Percentiles rank a stretch among this genome's conserved stretches.
Evolutionary conservation across 1,140 invertebrate species (phyloP).

Genomic region (Asbolus verrucosus): DNA sequence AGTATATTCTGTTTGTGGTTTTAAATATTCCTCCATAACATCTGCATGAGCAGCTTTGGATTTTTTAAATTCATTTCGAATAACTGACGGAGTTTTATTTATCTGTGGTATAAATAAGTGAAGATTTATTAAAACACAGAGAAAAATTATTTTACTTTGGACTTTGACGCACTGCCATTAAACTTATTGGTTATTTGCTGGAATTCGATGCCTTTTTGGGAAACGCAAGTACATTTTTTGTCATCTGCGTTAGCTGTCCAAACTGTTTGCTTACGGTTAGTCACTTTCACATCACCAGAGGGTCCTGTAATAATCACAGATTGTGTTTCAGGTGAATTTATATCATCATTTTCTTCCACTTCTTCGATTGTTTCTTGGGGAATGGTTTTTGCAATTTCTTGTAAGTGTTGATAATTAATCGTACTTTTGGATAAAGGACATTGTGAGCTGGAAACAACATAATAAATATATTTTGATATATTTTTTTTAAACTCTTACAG

Average conservation of each 20-base stretch:
- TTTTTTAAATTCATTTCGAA: constrained; percentile 8
- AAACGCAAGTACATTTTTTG: constrained; percentile 59
- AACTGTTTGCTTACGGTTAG: constrained; percentile 46
- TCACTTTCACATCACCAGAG: constrained; percentile 57
- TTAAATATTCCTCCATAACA: constrained; percentile 10
- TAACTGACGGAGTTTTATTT: background rate
- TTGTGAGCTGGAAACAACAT: constrained; percentile 40
- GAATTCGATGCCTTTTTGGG: constrained; percentile 51
- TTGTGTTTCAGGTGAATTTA: constrained; percentile 41
- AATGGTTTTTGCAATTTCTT: constrained; percentile 61
- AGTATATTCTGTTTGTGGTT: constrained; percentile 23
- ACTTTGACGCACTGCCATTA: constrained; percentile 43
- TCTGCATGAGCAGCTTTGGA: background rate
- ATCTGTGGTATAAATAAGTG: background rate
- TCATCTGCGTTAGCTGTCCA: constrained; percentile 54
- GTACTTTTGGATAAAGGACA: constrained; percentile 59
- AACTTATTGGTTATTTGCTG: constrained; percentile 58
- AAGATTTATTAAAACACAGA: background rate
- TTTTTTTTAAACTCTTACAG: constrained; percentile 25
- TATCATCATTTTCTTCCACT: constrained; percentile 47
- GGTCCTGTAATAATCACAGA: constrained; percentile 47
- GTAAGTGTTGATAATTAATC: constrained; percentile 60
- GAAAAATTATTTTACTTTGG: constrained; percentile 30
- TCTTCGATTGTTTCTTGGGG: constrained; percentile 58
- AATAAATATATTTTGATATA: no score